Evolutionary conservation across 2,113 vertebrate genomes (phyloP).

Genomic region (Strigops habroptila): DNA sequence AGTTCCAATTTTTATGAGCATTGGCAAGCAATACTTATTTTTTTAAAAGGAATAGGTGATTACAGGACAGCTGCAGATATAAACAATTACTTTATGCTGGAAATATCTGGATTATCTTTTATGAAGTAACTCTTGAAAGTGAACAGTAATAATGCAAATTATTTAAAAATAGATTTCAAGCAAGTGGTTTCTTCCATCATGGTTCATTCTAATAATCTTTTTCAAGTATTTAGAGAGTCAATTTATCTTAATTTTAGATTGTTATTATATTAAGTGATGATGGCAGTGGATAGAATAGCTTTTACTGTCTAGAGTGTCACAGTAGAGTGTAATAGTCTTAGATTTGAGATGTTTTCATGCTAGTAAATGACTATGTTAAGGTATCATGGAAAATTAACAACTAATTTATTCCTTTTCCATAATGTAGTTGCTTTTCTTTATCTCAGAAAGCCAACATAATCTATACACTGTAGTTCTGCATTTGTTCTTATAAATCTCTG

Average conservation of each 20-base stretch:
- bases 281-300: conserved; percentile 5
- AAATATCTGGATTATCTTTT: background rate
- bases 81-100: background rate
- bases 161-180: background rate
- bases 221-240: conserved; percentile 16
- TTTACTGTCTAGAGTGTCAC: conserved; percentile 19
- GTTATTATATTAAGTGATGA: conserved; percentile 46
- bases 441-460: background rate
- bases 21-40: background rate
- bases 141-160: background rate
- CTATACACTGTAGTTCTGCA: background rate
- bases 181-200: background rate
- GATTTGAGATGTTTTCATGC: conserved; percentile 13
- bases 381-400: background rate
- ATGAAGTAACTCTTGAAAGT: background rate
- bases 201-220: background rate
- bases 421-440: background rate
- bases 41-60: background rate
- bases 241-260: conserved; percentile 42
- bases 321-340: background rate
- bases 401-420: background rate
- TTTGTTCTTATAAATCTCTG: background rate
- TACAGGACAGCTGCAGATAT: background rate
- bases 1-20: background rate
- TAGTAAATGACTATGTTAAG: background rate